These are phyloP conservation scores for Noctua janthina DNA, from an alignment of 2,888 invertebrate species.

Conservation along the genomic window DNA sequence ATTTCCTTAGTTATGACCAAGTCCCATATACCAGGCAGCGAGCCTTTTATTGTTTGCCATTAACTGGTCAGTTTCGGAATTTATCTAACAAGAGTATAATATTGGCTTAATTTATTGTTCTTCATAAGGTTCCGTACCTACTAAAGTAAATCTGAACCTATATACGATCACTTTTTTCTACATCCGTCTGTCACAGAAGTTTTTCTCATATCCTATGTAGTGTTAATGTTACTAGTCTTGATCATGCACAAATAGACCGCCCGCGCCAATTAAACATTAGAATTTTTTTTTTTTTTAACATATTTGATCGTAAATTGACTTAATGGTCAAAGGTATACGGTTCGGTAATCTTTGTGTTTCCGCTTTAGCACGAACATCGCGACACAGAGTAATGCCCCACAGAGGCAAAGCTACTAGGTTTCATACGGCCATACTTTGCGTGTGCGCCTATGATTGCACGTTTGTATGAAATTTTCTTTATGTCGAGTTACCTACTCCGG, in stretches of 20 bases:
- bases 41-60: background rate
- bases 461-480: no score
- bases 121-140: background rate
- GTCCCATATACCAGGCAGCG: background rate
- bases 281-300: no score
- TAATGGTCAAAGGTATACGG: no score
- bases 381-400: no score
- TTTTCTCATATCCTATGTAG: background rate
- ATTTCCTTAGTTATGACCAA: background rate
- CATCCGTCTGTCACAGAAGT: slow-evolving; percentile 7
- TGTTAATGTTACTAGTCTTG: background rate
- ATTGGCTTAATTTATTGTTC: background rate
- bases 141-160: background rate
- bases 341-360: no score
- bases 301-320: no score
- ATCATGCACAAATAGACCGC: background rate
- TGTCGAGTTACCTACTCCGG: no score
- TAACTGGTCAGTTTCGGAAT: background rate
- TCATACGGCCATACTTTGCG: no score
- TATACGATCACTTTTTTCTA: slow-evolving; percentile 2
- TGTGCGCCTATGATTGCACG: no score
- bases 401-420: no score
- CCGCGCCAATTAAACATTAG: no score
- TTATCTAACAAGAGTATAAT: background rate
- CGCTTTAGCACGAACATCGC: no score